Evolutionary conservation across 2,113 vertebrate genomes (phyloP).

Genomic region (Neodon shergylaensis): DNA sequence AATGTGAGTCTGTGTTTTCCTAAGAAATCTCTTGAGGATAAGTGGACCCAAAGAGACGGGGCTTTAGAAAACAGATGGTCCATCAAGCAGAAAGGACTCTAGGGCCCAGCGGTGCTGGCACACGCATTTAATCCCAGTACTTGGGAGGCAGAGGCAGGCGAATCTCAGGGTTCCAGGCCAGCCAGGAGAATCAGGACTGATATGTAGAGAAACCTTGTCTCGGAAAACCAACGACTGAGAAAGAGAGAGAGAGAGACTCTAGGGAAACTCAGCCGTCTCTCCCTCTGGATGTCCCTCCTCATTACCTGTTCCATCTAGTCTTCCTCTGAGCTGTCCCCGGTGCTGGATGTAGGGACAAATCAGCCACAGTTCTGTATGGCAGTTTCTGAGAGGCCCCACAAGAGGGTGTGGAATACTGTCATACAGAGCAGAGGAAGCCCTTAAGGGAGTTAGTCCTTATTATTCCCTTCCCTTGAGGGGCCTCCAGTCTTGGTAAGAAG

Average conservation of each 20-base stretch:
- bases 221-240: background rate
- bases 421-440: background rate
- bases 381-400: background rate
- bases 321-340: background rate
- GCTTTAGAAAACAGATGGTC: background rate
- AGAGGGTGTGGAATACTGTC: background rate
- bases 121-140: background rate
- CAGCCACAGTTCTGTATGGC: background rate
- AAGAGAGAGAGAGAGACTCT: background rate
- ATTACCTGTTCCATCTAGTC: background rate
- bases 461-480: background rate
- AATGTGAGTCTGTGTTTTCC: slow-evolving; percentile 72
- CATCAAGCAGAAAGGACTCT: background rate
- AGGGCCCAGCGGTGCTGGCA: background rate
- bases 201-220: background rate
- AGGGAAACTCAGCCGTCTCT: background rate
- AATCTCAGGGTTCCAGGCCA: background rate
- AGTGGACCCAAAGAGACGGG: background rate
- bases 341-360: background rate
- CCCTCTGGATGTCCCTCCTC: no score
- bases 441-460: background rate
- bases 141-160: background rate
- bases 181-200: background rate
- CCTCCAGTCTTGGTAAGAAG: background rate
- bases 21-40: background rate